Percentiles rank a stretch among this genome's conserved stretches.
Conservation (phyloP, 2,888 invertebrate genomes). For the Habrosyne pyritoides region DNA sequence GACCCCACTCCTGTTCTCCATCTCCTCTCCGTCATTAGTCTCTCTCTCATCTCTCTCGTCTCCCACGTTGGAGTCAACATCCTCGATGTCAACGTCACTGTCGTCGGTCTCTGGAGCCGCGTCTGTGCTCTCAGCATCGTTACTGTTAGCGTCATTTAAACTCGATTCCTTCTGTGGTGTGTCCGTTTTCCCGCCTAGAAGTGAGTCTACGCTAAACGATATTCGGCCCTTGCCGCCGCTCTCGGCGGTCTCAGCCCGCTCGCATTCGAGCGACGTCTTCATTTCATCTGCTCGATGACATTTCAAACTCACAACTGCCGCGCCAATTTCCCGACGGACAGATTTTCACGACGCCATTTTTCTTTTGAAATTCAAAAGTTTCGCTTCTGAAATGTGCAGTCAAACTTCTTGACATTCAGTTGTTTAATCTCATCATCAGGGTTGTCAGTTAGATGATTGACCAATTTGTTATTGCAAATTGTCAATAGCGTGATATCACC, state of each 20-base stretch:
- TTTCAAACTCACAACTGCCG: conserved; percentile 43
- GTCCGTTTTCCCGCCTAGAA: conserved; percentile 74
- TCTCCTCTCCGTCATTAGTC: conserved; percentile 73
- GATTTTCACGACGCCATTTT: conserved; percentile 27
- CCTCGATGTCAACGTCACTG: conserved; percentile 79
- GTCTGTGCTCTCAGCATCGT: conserved; percentile 70
- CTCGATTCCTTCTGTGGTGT: conserved; percentile 55
- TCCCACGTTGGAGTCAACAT: conserved; percentile 67
- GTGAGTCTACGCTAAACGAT: conserved; percentile 89
- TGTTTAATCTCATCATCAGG: not conserved
- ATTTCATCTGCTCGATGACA: conserved; percentile 77
- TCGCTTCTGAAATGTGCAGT: conserved; percentile 9
- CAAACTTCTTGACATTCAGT: not conserved
- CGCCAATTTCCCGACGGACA: conserved; percentile 20
- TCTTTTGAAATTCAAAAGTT: conserved; percentile 6
- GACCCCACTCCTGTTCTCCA: conserved; percentile 79
- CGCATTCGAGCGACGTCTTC: conserved; percentile 81
- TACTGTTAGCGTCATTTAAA: conserved; percentile 57
- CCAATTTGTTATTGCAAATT: not conserved
- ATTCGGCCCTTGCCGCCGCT: conserved; percentile 85
- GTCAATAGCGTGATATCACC: not conserved
- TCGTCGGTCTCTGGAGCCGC: conserved; percentile 70
- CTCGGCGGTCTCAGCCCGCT: conserved; percentile 77
- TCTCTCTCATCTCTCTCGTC: conserved; percentile 76
- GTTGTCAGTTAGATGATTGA: not conserved